Conservation (phyloP, 2,888 invertebrate species). For the Synanthedon vespiformis region DNA sequence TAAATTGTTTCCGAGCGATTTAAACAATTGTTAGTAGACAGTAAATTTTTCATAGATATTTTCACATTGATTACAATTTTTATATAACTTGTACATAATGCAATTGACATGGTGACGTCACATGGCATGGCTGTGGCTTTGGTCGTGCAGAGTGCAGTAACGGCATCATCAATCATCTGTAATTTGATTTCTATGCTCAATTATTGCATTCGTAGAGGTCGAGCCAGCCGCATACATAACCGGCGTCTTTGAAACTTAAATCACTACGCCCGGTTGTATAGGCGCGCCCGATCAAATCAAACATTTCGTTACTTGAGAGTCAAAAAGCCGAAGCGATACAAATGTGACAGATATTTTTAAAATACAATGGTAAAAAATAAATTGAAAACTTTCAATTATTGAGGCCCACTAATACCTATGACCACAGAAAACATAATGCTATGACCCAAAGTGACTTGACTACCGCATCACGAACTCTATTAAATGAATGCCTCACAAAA, state of each 20-base stretch:
- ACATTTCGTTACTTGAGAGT: too few species aligned
- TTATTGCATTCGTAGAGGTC: constrained; percentile 68
- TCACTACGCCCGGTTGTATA: too few species aligned
- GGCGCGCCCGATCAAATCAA: too few species aligned
- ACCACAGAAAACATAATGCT: neutral
- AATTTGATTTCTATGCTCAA: constrained; percentile 71
- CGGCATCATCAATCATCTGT: constrained; percentile 70
- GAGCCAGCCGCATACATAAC: constrained; percentile 34
- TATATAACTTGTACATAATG: constrained; percentile 13
- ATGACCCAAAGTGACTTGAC: constrained; percentile 23
- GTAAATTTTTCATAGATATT: neutral
- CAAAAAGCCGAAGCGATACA: neutral
- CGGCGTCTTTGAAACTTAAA: neutral
- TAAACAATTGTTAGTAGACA: neutral
- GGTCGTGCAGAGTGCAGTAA: constrained; percentile 64
- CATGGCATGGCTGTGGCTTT: constrained; percentile 54
- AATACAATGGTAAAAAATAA: neutral
- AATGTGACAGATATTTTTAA: neutral
- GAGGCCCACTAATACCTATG: neutral
- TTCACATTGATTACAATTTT: neutral
- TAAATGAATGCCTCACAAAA: constrained; percentile 26
- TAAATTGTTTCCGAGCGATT: too few species aligned
- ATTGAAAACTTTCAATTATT: neutral
- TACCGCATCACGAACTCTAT: constrained; percentile 31
- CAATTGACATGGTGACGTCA: constrained; percentile 58